Evolutionary conservation across 2,888 invertebrate species (phyloP).

Genomic region (Erebia epiphron): DNA sequence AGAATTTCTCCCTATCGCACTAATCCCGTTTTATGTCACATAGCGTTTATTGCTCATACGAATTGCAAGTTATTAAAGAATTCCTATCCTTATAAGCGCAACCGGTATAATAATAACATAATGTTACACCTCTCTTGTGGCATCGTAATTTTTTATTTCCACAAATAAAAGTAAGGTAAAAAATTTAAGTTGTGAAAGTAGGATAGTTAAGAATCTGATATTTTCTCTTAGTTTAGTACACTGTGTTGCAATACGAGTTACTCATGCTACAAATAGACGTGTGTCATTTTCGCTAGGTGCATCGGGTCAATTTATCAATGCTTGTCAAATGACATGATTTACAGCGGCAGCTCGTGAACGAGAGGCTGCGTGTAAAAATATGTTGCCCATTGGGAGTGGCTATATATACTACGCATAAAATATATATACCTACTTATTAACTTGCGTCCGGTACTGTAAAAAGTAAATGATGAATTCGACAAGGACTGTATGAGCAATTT

Average conservation of each 20-base stretch:
- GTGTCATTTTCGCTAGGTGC: conserved; percentile 43
- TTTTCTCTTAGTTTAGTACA: conserved; percentile 21
- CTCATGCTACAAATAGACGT: conserved; percentile 33
- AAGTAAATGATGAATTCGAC: not conserved
- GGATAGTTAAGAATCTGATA: conserved; percentile 24
- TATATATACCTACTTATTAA: conserved; percentile 1
- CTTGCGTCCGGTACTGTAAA: not conserved
- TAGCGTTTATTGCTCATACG: conserved; percentile 30
- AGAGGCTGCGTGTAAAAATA: conserved; percentile 42
- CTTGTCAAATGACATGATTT: conserved; percentile 59
- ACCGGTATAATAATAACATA: conserved; percentile 38
- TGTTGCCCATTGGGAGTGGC: conserved; percentile 41
- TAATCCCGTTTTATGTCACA: conserved; percentile 37
- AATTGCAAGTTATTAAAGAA: conserved; percentile 31
- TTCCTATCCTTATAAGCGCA: conserved; percentile 27
- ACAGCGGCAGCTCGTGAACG: conserved; percentile 47
- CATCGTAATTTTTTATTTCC: conserved; percentile 34
- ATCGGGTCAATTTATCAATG: conserved; percentile 57
- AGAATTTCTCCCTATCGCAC: conserved; percentile 11
- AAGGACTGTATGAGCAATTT: no score
- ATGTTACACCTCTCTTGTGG: conserved; percentile 28
- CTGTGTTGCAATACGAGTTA: conserved; percentile 20
- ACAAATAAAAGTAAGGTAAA: conserved; percentile 24
- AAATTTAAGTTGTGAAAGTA: conserved; percentile 31
- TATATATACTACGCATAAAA: conserved; percentile 26